A percentile compares a stretch with the other conserved stretches of the same genome.
Conservation (phyloP, 2,797 vertebrate species). For the Tachyglossus aculeatus region DNA sequence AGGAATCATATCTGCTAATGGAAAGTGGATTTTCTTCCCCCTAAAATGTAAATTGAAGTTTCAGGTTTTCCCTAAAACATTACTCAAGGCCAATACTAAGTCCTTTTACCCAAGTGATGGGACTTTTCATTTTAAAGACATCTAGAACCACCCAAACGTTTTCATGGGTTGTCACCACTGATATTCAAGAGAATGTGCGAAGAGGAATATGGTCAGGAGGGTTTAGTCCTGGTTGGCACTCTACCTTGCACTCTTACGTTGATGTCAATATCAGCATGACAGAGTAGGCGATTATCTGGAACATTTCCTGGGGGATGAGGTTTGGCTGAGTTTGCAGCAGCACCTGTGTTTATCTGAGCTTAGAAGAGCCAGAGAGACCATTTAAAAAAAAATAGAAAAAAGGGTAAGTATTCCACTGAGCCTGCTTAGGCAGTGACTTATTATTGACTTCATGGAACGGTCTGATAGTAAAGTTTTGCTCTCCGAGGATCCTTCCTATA, state of each 20-base stretch:
- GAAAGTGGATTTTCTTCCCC: background rate
- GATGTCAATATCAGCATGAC: background rate
- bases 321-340: conserved; percentile 31
- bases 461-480: conserved; percentile 19
- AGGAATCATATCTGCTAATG: background rate
- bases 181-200: conserved; percentile 6
- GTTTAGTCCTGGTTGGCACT: background rate
- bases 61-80: too few species aligned
- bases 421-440: background rate
- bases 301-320: conserved; percentile 12
- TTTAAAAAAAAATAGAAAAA: conserved; percentile 21
- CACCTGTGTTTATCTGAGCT: conserved; percentile 54
- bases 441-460: conserved; percentile 12
- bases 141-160: background rate
- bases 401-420: conserved; percentile 33
- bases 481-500: conserved; percentile 14
- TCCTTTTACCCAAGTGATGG: too few species aligned
- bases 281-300: conserved; percentile 13
- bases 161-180: background rate
- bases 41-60: background rate
- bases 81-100: too few species aligned
- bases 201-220: too few species aligned
- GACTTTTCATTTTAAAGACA: background rate
- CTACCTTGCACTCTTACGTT: background rate
- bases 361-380: conserved; percentile 15